Conservation (phyloP, 2,113 vertebrate species). For the Anguilla rostrata region DNA sequence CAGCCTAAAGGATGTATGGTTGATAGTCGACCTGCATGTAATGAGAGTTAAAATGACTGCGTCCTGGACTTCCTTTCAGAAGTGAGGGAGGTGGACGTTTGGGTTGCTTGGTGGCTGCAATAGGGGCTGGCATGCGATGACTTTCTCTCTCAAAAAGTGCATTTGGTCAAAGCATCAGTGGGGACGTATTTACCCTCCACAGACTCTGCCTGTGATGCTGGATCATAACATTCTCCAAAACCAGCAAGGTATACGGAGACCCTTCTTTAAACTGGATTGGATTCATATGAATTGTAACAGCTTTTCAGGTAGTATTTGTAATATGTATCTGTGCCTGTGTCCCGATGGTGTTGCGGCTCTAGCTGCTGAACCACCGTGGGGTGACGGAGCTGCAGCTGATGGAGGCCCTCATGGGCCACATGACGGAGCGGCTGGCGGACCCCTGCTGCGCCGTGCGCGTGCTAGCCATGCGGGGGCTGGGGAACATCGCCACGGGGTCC, state of each 20-base stretch:
- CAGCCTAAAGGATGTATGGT: background rate
- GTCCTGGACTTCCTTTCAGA: too few relatives aligned
- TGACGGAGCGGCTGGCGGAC: constrained; percentile 81
- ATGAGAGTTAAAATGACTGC: background rate
- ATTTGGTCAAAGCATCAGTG: too few relatives aligned
- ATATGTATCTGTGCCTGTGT: background rate
- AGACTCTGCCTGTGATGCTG: background rate
- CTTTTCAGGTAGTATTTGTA: background rate
- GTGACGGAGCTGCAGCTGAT: constrained; percentile 80
- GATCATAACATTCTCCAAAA: background rate
- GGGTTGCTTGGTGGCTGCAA: too few relatives aligned
- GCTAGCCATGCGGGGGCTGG: constrained; percentile 81
- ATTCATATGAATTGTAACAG: background rate
- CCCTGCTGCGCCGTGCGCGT: constrained; percentile 71
- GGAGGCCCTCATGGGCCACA: constrained; percentile 80
- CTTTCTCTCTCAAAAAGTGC: too few relatives aligned
- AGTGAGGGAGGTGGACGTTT: too few relatives aligned
- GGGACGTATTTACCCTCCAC: background rate
- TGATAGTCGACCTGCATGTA: background rate
- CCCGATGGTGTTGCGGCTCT: background rate
- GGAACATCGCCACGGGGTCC: constrained; percentile 75
- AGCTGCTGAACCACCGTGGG: constrained; percentile 80
- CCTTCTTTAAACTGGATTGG: too few relatives aligned
- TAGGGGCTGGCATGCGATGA: too few relatives aligned
- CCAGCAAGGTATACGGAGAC: background rate